Conservation (phyloP, 2,888 invertebrate species). For the Mythimna vitellina region DNA sequence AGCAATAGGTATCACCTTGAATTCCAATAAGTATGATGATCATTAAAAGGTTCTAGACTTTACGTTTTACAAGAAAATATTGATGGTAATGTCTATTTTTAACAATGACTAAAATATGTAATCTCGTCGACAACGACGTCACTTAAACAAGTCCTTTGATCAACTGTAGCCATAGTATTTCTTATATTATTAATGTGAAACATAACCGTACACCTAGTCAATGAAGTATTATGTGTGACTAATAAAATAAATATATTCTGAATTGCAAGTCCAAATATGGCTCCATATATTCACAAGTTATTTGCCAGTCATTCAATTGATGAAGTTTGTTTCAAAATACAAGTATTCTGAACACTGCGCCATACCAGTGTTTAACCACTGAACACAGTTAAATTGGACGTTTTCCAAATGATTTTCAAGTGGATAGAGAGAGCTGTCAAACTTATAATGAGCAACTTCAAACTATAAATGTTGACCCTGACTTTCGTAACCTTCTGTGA, state of each 20-base stretch:
- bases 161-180: background rate
- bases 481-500: constrained; percentile 39
- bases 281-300: constrained; percentile 22
- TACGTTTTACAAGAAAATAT: constrained; percentile 32
- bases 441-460: constrained; percentile 59
- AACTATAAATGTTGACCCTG: constrained; percentile 46
- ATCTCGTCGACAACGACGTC: background rate
- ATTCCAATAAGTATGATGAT: constrained; percentile 23
- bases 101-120: constrained; percentile 32
- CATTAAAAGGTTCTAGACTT: constrained; percentile 25
- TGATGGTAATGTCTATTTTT: constrained; percentile 36
- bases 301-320: constrained; percentile 28
- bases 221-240: background rate
- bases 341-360: constrained; percentile 35
- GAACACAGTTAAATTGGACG: constrained; percentile 48
- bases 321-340: constrained; percentile 49
- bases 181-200: constrained; percentile 9
- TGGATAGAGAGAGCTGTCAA: constrained; percentile 41
- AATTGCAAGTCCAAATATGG: background rate
- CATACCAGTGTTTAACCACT: constrained; percentile 39
- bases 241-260: background rate
- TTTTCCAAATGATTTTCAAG: constrained; percentile 49
- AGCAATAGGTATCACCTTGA: constrained; percentile 33
- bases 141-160: background rate
- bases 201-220: background rate